Evolutionary conservation across 2,797 vertebrate species (phyloP).

Genomic region (Rhinella marina): DNA sequence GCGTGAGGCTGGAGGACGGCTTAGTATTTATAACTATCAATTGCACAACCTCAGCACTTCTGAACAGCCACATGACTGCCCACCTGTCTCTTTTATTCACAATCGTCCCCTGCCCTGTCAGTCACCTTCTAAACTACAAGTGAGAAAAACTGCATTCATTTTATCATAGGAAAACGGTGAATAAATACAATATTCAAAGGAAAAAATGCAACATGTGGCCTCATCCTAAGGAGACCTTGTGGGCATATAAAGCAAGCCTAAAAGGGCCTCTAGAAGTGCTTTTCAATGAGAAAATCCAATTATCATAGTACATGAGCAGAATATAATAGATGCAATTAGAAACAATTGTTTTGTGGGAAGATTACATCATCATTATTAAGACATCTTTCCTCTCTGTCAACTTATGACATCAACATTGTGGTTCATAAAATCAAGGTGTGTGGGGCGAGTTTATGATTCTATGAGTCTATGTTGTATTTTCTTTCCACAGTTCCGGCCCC

Average conservation of each 20-base stretch:
- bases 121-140: neutral
- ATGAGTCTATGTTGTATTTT: too few species aligned
- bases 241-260: neutral
- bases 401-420: constrained; percentile 1
- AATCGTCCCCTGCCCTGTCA: neutral
- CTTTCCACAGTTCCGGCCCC: too few species aligned
- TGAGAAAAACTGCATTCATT: neutral
- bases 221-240: neutral
- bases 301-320: neutral
- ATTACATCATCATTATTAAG: neutral
- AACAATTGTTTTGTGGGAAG: neutral
- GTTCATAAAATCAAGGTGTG: neutral
- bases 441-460: neutral
- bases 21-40: constrained; percentile 47
- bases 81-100: constrained; percentile 26
- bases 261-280: neutral
- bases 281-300: neutral
- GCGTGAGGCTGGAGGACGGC: neutral
- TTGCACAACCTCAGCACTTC: constrained; percentile 51
- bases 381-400: neutral
- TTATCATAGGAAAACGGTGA: neutral
- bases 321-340: neutral
- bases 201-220: neutral
- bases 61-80: constrained; percentile 9
- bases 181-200: neutral